These are phyloP conservation scores for Apamea monoglypha DNA, from an alignment of 2,888 invertebrate genomes.

Conservation along the genomic window DNA sequence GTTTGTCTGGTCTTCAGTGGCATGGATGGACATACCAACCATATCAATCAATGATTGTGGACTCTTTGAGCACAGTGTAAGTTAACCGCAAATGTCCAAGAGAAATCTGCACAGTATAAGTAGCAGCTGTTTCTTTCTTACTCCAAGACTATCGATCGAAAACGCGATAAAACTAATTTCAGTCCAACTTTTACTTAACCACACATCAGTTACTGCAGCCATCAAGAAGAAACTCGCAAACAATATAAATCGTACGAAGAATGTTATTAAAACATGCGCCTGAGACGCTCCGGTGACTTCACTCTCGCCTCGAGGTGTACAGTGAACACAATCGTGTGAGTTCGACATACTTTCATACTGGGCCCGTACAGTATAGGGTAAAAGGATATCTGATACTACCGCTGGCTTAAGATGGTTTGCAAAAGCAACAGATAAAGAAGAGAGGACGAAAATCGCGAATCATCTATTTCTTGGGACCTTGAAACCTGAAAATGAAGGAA, in stretches of 20 bases:
- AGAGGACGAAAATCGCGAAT: background rate
- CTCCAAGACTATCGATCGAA: slow-evolving; percentile 5
- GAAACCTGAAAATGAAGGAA: background rate
- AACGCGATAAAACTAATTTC: slow-evolving; percentile 21
- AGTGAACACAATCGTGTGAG: slow-evolving; percentile 36
- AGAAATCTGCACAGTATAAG: slow-evolving; percentile 2
- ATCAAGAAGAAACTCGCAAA: slow-evolving; percentile 53
- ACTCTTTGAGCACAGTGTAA: background rate
- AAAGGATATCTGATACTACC: background rate
- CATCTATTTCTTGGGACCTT: background rate
- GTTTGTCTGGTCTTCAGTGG: background rate
- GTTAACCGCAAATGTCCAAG: background rate
- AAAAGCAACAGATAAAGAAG: too few relatives aligned
- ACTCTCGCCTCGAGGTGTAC: slow-evolving; percentile 57
- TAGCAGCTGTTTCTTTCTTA: background rate
- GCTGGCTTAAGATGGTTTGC: background rate
- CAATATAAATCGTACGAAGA: slow-evolving; percentile 61
- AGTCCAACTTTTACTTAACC: slow-evolving; percentile 37
- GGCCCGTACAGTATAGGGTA: background rate
- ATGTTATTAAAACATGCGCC: slow-evolving; percentile 65
- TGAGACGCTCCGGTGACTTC: slow-evolving; percentile 56
- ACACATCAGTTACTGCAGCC: slow-evolving; percentile 25
- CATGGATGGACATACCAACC: background rate
- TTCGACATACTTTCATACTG: slow-evolving; percentile 16
- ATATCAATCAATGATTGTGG: background rate